A percentile compares a stretch with the other conserved stretches of the same genome.
Conservation (phyloP, 2,797 vertebrate genomes). For the Lithobates sylvaticus region DNA sequence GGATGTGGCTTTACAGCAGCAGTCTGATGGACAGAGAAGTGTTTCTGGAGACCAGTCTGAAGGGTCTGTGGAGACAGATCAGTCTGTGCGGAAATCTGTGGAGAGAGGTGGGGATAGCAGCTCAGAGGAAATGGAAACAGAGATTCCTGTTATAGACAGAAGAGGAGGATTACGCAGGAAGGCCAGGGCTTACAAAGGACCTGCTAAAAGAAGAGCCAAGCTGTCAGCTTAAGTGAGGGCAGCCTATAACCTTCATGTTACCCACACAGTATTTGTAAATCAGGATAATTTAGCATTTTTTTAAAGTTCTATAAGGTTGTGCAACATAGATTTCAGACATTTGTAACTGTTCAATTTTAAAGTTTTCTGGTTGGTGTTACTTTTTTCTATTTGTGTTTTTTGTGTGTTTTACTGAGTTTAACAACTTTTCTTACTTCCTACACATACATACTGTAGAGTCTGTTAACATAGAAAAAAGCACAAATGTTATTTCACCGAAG, state of each 20-base stretch:
- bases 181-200: slow-evolving; percentile 79
- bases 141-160: slow-evolving; percentile 77
- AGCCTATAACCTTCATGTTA: slow-evolving; percentile 44
- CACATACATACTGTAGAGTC: neutral
- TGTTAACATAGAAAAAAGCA: slow-evolving; percentile 2
- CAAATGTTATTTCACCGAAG: slow-evolving; percentile 2
- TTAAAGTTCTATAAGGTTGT: slow-evolving; percentile 66
- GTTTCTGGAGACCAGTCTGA: slow-evolving; percentile 74
- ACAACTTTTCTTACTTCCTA: slow-evolving; percentile 26
- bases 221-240: slow-evolving; percentile 67
- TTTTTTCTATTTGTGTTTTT: slow-evolving; percentile 44
- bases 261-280: slow-evolving; percentile 69
- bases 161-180: slow-evolving; percentile 81
- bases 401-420: neutral
- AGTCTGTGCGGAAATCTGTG: slow-evolving; percentile 59
- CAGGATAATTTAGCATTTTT: slow-evolving; percentile 54
- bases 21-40: slow-evolving; percentile 73
- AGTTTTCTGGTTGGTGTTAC: slow-evolving; percentile 57
- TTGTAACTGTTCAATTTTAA: slow-evolving; percentile 61
- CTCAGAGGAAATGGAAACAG: slow-evolving; percentile 76
- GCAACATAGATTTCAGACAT: slow-evolving; percentile 59
- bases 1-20: slow-evolving; percentile 73
- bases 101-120: slow-evolving; percentile 77
- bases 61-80: slow-evolving; percentile 71
- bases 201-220: slow-evolving; percentile 83